Evolutionary conservation across 2,797 vertebrate species (phyloP).

Genomic region (Anguilla marmorata): DNA sequence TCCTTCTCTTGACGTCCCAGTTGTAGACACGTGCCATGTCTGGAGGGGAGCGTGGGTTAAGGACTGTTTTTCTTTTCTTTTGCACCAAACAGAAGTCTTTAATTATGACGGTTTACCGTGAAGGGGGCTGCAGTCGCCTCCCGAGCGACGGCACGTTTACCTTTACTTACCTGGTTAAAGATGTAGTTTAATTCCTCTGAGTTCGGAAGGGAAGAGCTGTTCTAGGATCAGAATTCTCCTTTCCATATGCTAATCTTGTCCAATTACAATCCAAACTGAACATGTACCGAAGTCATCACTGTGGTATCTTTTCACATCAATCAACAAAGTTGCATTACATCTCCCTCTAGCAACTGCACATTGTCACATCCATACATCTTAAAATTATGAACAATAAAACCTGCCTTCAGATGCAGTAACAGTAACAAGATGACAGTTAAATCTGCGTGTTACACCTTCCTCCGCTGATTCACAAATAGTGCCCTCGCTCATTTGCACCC

Average conservation of each 20-base stretch:
- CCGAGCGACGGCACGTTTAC: neutral
- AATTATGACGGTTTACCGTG: neutral
- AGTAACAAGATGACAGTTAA: too few relatives aligned
- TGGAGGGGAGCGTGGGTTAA: conserved; percentile 61
- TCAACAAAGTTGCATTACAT: neutral
- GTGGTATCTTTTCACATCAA: neutral
- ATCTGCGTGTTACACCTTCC: neutral
- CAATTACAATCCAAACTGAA: too few relatives aligned
- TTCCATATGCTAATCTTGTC: too few relatives aligned
- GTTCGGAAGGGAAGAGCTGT: neutral
- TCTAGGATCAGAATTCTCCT: too few relatives aligned
- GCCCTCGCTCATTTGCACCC: neutral
- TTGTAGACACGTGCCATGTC: conserved; percentile 99
- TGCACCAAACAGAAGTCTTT: neutral
- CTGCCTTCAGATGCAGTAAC: neutral
- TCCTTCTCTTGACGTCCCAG: conserved; percentile 98
- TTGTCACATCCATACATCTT: neutral
- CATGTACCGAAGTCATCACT: neutral
- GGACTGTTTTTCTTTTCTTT: conserved; percentile 16
- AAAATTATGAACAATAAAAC: neutral
- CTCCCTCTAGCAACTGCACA: neutral
- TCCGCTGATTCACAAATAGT: neutral
- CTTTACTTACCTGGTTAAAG: neutral
- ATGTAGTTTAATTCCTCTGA: neutral
- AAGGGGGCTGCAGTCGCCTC: neutral